Evolutionary conservation across 2,888 invertebrate genomes (phyloP), one percentile per base, ranked within the genome.

Genomic region (Eugnorisma glareosa): DNA sequence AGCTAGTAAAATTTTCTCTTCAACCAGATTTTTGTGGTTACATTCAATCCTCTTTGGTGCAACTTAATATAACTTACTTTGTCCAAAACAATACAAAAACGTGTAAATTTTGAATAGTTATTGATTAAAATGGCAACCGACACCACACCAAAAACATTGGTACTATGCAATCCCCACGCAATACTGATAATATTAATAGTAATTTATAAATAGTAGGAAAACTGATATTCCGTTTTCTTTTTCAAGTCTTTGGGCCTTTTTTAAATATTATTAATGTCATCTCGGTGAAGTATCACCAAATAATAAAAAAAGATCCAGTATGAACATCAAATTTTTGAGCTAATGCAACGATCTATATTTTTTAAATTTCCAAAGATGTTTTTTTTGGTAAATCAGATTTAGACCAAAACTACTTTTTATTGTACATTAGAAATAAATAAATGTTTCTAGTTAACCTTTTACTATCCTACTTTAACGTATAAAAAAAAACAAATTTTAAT

Each of bases 1-100:
- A 88, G 77, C 84, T 82, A 78, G 79, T 77, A 73, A 77, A 81
- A 75, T 63, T 84, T 81, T 77, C 59, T 80, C 64, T 72, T 45
- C 51, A 83, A 81, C 75, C 82, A 87, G 69, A 82, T 73, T 48
- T 45, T 84, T 77, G 78, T 72, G 81, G 82, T 88, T 82, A 77
- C 76, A 79, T 82, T 81, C 76, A 78, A 82, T 81, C 79, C 79
- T 88, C 89, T 89, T 89, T 89, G 89, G 88, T 89, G 88, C 87
- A 86, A 86, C 88, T 86, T 86, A 86, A 79, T 78, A 71, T 81
- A 86, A 83, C 18, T 35, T 77, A 71, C 54, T 78, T 69, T 77
- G 77, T 80, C 13, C 51, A 80, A 78, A 78, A 77, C 31, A 86
- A 76, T 72, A 84, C 57, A 78, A 74, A 63, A 61, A 74, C 59